Evolutionary conservation across 2,888 invertebrate genomes (phyloP).

Genomic region (Theristus sp.): DNA sequence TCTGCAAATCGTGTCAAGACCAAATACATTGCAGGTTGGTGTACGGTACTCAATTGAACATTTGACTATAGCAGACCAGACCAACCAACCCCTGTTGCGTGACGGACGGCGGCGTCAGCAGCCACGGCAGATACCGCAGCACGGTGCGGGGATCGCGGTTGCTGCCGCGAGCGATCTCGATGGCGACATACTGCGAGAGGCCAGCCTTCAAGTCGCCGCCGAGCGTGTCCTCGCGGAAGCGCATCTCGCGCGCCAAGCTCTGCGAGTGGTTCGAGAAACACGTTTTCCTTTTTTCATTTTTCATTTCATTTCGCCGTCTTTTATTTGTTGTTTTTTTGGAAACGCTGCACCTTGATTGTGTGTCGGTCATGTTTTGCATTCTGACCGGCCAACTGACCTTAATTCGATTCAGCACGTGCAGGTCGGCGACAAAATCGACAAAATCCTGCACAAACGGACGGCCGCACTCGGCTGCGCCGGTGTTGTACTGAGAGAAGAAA

Average conservation of each 20-base stretch:
- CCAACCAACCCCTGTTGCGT: constrained; percentile 54
- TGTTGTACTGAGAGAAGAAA: constrained; percentile 34
- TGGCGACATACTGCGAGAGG: constrained; percentile 57
- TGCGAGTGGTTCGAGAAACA: no score
- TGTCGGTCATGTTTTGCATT: no score
- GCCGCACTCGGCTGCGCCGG: constrained; percentile 83
- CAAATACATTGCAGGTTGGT: no score
- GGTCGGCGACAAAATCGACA: constrained; percentile 80
- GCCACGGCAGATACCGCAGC: constrained; percentile 67
- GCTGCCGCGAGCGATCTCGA: constrained; percentile 73
- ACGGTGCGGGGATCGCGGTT: constrained; percentile 58
- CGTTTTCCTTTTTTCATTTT: no score
- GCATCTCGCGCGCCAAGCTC: constrained; percentile 5
- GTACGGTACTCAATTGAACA: background rate
- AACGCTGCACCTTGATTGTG: no score
- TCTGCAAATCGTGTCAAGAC: no score
- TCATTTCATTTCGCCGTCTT: no score
- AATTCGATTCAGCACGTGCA: constrained; percentile 83
- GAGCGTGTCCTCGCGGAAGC: constrained; percentile 43
- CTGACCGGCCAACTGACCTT: no score
- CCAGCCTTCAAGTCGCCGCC: constrained; percentile 90
- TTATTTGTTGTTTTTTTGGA: no score
- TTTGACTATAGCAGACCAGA: no score
- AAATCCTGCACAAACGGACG: constrained; percentile 74
- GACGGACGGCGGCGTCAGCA: constrained; percentile 57